Evolutionary conservation across 1,140 invertebrate species (phyloP).

Genomic region (Camponotus pennsylvanicus): DNA sequence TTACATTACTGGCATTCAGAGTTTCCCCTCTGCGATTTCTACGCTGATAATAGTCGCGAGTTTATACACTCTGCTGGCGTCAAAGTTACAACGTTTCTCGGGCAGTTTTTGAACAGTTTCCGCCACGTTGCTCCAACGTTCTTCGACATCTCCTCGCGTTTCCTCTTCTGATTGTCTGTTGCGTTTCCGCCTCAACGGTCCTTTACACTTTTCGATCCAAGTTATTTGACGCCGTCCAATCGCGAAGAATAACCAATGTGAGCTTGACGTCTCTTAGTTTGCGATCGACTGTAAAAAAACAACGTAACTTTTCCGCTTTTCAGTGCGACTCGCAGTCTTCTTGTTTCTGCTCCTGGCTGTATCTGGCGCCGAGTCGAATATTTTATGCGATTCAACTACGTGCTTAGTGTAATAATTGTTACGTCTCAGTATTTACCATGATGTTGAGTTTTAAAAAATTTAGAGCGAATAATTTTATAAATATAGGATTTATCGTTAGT

Average conservation of each 20-base stretch:
- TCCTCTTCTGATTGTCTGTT: constrained; percentile 58
- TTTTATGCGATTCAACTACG: neutral
- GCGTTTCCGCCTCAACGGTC: constrained; percentile 35
- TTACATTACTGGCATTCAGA: constrained; percentile 33
- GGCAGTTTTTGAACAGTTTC: constrained; percentile 46
- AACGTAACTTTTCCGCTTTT: constrained; percentile 53
- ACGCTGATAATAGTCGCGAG: constrained; percentile 47
- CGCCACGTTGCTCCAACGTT: constrained; percentile 37
- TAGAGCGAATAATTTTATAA: neutral
- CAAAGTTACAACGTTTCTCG: constrained; percentile 50
- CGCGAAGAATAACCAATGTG: constrained; percentile 49
- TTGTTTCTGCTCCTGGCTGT: constrained; percentile 3
- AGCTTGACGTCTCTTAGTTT: constrained; percentile 11
- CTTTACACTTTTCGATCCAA: constrained; percentile 55
- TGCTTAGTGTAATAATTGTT: constrained; percentile 26
- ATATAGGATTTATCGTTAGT: neutral
- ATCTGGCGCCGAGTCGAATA: neutral
- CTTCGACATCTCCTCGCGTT: constrained; percentile 40
- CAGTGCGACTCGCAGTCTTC: constrained; percentile 2
- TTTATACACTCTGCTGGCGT: constrained; percentile 56
- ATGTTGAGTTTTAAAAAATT: neutral
- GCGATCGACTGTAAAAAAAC: constrained; percentile 20
- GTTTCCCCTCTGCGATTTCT: constrained; percentile 18
- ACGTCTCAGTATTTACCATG: neutral
- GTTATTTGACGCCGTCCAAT: constrained; percentile 57